These are phyloP conservation scores for Drosophila subquinaria DNA, from an alignment of 2,888 invertebrate genomes.

Conservation along the genomic window DNA sequence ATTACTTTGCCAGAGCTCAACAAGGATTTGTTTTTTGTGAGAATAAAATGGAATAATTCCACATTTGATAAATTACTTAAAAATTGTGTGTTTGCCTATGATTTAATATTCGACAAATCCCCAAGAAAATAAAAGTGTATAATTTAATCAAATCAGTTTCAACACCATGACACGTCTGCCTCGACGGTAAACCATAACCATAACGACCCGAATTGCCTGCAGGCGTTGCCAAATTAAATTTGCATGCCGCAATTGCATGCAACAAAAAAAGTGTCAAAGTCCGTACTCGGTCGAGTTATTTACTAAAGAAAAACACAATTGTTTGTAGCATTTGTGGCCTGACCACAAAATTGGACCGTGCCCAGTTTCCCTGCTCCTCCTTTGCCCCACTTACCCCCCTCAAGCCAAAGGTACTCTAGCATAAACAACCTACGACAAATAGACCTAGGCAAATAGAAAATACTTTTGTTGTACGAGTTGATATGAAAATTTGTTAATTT, in stretches of 20 bases:
- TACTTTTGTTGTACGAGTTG: constrained; percentile 61
- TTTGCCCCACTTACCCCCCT: constrained; percentile 14
- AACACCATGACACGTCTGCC: constrained; percentile 19
- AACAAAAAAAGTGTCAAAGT: constrained; percentile 74
- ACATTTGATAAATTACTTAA: constrained; percentile 55
- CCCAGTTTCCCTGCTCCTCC: constrained; percentile 15
- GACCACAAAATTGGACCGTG: constrained; percentile 47
- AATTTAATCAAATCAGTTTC: constrained; percentile 71
- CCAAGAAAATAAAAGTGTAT: constrained; percentile 55
- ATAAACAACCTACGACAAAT: constrained; percentile 70
- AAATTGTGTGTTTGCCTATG: constrained; percentile 33
- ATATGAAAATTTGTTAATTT: constrained; percentile 79
- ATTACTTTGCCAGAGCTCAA: constrained; percentile 67
- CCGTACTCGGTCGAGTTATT: constrained; percentile 56
- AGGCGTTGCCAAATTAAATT: constrained; percentile 74
- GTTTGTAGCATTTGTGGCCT: constrained; percentile 70
- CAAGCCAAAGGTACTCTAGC: constrained; percentile 46
- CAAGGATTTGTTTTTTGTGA: constrained; percentile 41
- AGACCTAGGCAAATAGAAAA: constrained; percentile 74
- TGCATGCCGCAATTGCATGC: constrained; percentile 75
- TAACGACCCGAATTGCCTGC: constrained; percentile 58
- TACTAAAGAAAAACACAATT: constrained; percentile 81
- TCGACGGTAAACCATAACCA: constrained; percentile 26
- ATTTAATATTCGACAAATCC: constrained; percentile 51
- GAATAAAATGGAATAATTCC: constrained; percentile 19